phyloP scores from a whole-genome alignment of 2,797 vertebrate genomes.

The Cygnus olor region DNA sequence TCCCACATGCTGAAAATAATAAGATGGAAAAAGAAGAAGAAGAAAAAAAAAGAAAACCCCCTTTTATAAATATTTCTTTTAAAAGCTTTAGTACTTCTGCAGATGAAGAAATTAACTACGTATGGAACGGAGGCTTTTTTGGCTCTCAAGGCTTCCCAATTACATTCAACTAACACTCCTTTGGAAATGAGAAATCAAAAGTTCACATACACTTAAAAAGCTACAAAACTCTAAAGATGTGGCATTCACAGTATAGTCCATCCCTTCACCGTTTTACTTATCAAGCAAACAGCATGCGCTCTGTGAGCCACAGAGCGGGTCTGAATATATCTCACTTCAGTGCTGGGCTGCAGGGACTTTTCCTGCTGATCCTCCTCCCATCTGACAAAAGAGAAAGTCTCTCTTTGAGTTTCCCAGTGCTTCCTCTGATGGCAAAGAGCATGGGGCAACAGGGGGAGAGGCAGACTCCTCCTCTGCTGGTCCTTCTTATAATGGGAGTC shows the following conservation, averaged over 20 bases:
- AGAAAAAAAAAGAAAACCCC: background rate
- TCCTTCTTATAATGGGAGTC: background rate
- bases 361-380: background rate
- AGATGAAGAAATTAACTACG: background rate
- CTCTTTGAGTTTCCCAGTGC: background rate
- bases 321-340: rapidly evolving
- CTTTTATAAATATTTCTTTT: background rate
- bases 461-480: background rate
- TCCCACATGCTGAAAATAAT: background rate
- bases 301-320: rapidly evolving
- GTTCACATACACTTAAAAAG: background rate
- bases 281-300: background rate
- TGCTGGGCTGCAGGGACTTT: background rate
- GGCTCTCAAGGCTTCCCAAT: rapidly evolving
- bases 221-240: background rate
- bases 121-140: rapidly evolving
- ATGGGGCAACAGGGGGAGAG: background rate
- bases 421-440: background rate
- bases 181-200: background rate
- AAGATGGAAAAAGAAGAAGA: background rate
- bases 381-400: background rate
- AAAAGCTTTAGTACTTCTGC: background rate
- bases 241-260: background rate
- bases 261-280: background rate
- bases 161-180: background rate